phyloP scores from a whole-genome alignment of 2,797 vertebrate species.

The Sarcoramphus papa region DNA sequence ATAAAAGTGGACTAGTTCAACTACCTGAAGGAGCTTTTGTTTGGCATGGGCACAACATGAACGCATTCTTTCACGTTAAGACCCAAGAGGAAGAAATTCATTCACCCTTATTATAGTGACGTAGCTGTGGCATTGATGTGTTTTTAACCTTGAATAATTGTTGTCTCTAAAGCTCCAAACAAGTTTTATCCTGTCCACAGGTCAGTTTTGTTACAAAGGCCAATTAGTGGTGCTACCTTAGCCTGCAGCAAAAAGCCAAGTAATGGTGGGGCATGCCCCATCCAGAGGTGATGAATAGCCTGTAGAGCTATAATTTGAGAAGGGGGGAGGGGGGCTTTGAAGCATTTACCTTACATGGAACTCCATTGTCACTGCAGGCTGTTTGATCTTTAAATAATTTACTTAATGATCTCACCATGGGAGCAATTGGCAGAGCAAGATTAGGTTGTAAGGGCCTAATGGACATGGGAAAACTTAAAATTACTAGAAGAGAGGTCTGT shows the following conservation, averaged over 20 bases:
- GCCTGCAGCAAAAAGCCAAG: conserved; percentile 96
- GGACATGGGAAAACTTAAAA: conserved; percentile 90
- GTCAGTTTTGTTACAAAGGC: conserved; percentile 98
- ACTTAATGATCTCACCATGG: conserved; percentile 99
- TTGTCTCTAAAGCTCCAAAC: conserved; percentile 85
- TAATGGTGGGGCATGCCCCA: conserved; percentile 90
- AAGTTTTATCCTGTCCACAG: conserved; percentile 96
- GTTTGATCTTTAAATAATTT: conserved; percentile 99
- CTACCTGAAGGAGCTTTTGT: conserved; percentile 80
- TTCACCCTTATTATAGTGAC: conserved; percentile 75
- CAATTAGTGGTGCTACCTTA: conserved; percentile 98
- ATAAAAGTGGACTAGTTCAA: conserved; percentile 59
- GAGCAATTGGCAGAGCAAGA: conserved; percentile 96
- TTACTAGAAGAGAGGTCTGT: conserved; percentile 77
- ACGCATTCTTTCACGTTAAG: conserved; percentile 73
- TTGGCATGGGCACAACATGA: conserved; percentile 63
- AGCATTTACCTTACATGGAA: conserved; percentile 98
- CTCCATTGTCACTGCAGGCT: conserved; percentile 96
- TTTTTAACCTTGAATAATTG: conserved; percentile 88
- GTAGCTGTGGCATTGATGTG: conserved; percentile 76
- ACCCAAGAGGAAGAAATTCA: conserved; percentile 75
- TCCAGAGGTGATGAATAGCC: conserved; percentile 91
- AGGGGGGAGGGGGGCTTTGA: conserved; percentile 84
- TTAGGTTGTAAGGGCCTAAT: conserved; percentile 98
- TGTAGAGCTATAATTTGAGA: conserved; percentile 94